phyloP scores from a whole-genome alignment of 2,113 vertebrate genomes.

The Etheostoma cragini region DNA sequence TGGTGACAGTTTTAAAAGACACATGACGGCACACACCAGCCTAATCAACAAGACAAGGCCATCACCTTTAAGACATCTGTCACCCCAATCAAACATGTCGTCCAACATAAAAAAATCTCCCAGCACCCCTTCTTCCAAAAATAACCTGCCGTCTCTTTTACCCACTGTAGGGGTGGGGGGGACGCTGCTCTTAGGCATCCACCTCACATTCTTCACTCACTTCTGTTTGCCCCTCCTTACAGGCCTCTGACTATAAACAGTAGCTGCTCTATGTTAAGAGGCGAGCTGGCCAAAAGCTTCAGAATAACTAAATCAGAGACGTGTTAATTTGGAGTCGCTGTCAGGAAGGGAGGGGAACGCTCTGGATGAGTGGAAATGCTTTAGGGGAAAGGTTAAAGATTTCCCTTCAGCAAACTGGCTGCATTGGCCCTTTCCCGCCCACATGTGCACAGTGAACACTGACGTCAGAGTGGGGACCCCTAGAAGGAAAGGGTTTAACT shows the following conservation, averaged over 20 bases:
- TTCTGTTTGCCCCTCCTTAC: constrained; percentile 51
- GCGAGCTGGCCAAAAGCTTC: constrained; percentile 59
- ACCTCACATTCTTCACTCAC: constrained; percentile 65
- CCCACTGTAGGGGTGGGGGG: constrained; percentile 39
- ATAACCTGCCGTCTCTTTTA: constrained; percentile 70
- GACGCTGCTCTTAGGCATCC: constrained; percentile 36
- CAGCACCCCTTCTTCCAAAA: constrained; percentile 68
- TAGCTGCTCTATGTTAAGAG: constrained; percentile 75
- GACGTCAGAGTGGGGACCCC: constrained; percentile 45
- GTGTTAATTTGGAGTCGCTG: constrained; percentile 71
- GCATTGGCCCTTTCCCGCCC: constrained; percentile 43
- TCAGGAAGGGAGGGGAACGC: constrained; percentile 60
- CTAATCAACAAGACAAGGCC: constrained; percentile 60
- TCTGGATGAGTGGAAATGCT: constrained; percentile 51
- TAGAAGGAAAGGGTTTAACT: constrained; percentile 19
- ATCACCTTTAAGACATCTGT: constrained; percentile 69
- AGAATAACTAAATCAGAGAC: constrained; percentile 70
- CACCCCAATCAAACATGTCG: constrained; percentile 14
- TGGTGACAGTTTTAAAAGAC: constrained; percentile 61
- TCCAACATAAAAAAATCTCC: constrained; percentile 61
- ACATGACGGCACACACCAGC: constrained; percentile 30
- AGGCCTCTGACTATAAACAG: constrained; percentile 68
- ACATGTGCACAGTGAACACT: constrained; percentile 22
- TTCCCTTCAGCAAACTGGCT: constrained; percentile 68
- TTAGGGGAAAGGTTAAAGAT: constrained; percentile 67